Evolutionary conservation across 2,113 vertebrate genomes (phyloP).

Genomic region (Tetrao urogallus): DNA sequence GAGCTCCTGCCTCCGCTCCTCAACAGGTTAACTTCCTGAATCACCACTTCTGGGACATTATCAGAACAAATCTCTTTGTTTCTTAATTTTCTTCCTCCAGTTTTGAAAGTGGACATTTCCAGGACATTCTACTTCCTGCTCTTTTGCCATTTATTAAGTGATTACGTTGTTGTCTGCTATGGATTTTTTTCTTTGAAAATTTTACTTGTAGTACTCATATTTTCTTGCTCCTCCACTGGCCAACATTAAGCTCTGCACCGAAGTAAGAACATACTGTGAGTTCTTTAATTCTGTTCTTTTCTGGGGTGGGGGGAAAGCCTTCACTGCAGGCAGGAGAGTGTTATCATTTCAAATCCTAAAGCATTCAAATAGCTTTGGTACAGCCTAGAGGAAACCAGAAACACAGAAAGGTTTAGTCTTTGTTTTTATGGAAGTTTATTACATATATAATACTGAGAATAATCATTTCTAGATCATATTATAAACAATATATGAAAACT

Average conservation of each 20-base stretch:
- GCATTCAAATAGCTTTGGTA: constrained; percentile 37
- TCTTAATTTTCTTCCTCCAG: constrained; percentile 2
- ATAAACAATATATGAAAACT: not conserved
- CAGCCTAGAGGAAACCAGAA: constrained; percentile 26
- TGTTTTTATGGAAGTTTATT: constrained; percentile 11
- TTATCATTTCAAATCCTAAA: constrained; percentile 43
- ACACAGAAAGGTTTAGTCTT: not conserved
- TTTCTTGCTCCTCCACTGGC: constrained; percentile 16
- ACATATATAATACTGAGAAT: not conserved
- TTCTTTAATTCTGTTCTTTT: constrained; percentile 55
- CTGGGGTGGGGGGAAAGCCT: not conserved
- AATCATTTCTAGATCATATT: not conserved
- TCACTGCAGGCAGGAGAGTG: not conserved
- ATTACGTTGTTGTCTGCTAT: not conserved
- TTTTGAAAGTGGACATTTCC: not conserved
- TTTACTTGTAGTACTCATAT: constrained; percentile 21
- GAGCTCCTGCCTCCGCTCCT: not conserved
- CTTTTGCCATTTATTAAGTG: not conserved
- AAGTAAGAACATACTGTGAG: constrained; percentile 12
- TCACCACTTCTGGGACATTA: not conserved
- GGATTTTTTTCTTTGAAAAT: constrained; percentile 42
- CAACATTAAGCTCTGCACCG: constrained; percentile 23
- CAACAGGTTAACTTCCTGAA: constrained; percentile 57
- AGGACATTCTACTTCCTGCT: not conserved
- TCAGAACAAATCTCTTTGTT: constrained; percentile 3